Evolutionary conservation across 1,140 invertebrate species (phyloP).

Genomic region (Drosophila saltans): DNA sequence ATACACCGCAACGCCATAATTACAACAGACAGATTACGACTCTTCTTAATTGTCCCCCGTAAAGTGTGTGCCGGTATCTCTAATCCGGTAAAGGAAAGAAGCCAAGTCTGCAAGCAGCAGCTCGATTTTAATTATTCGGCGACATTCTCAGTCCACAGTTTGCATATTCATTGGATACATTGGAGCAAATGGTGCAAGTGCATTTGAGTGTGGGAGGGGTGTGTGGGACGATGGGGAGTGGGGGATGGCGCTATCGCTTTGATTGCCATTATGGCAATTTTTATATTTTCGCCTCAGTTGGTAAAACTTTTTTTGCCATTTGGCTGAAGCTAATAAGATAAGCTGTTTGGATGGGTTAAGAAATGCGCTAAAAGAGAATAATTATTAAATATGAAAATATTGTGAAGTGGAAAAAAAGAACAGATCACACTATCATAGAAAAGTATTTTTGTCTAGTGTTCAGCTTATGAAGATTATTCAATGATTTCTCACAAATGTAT

Average conservation of each 20-base stretch:
- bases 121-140: slow-evolving; percentile 78
- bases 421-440: slow-evolving; percentile 35
- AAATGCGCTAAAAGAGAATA: slow-evolving; percentile 19
- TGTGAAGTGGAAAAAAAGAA: not conserved
- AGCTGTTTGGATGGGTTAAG: slow-evolving; percentile 49
- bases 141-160: slow-evolving; percentile 42
- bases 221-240: too few species aligned
- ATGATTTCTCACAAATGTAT: slow-evolving; percentile 21
- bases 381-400: not conserved
- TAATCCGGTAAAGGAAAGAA: slow-evolving; percentile 33
- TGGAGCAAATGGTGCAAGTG: not conserved
- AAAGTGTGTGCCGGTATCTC: slow-evolving; percentile 63
- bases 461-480: rapidly evolving
- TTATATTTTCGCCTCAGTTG: slow-evolving; percentile 23
- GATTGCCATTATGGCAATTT: slow-evolving; percentile 66
- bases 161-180: slow-evolving; percentile 71
- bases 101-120: slow-evolving; percentile 32
- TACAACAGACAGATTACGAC: slow-evolving; percentile 76
- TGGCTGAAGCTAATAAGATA: slow-evolving; percentile 50
- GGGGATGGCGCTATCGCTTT: slow-evolving; percentile 38
- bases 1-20: slow-evolving; percentile 75
- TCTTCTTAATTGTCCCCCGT: slow-evolving; percentile 71
- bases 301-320: slow-evolving; percentile 51
- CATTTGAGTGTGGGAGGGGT: not conserved
- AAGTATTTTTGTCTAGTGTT: not conserved